These are phyloP conservation scores for Drosophila vallismaia DNA, from an alignment of 2,888 invertebrate genomes.

Conservation along the genomic window DNA sequence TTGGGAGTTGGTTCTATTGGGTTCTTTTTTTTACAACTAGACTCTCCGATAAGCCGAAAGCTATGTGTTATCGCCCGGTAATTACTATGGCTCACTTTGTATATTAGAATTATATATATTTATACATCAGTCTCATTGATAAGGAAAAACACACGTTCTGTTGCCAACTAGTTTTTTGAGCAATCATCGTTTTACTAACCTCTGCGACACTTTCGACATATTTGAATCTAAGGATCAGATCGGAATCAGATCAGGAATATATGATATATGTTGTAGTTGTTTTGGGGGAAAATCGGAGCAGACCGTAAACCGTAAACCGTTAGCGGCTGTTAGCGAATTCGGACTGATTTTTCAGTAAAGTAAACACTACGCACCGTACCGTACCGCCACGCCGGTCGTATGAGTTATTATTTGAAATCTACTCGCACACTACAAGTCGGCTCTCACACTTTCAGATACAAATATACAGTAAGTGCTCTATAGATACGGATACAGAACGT, in stretches of 20 bases:
- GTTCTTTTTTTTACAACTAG: not conserved
- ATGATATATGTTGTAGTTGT: too few relatives aligned
- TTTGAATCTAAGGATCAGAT: not conserved
- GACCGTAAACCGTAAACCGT: constrained; percentile 59
- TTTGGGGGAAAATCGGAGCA: constrained; percentile 4
- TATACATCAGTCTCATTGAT: not conserved
- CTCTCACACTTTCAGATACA: constrained; percentile 22
- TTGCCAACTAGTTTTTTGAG: not conserved
- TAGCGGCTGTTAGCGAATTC: constrained; percentile 75
- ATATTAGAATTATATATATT: not conserved
- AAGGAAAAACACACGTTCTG: not conserved
- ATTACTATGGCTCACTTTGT: not conserved
- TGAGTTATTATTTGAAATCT: constrained; percentile 68
- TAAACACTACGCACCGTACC: constrained; percentile 68
- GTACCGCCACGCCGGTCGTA: constrained; percentile 64
- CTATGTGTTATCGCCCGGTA: not conserved
- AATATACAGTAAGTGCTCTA: constrained; percentile 15
- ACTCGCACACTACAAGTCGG: constrained; percentile 24
- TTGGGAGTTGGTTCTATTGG: constrained; percentile 2
- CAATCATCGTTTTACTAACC: constrained; percentile 25
- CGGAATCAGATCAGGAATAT: constrained; percentile 5
- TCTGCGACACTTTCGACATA: constrained; percentile 37
- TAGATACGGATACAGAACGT: constrained; percentile 20
- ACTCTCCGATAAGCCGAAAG: not conserved
- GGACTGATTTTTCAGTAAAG: constrained; percentile 68